Base-by-base conservation (phyloP, 2,888 invertebrate species). In the Dasypolia templi region DNA sequence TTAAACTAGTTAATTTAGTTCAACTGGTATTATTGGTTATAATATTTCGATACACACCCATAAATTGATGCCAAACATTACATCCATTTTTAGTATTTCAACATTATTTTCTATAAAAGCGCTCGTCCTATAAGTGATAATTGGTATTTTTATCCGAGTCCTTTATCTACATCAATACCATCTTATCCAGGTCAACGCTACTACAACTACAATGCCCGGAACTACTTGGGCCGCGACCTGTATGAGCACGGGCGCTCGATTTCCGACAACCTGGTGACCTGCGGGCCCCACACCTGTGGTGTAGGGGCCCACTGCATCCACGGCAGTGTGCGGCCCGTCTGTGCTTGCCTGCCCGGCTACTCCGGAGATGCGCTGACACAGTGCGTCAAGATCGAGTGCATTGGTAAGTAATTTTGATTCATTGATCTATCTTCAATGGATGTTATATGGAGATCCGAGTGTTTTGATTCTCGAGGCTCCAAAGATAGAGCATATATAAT, bases 331-430 rank as follows among this genome's bases (percentile, higher is more conserved):
- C 96, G 98, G 69, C 98, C 98, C 0, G 98, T 98, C 11, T 98
- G 98, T 90, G 98, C 98, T 39, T 98, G 98, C 87, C 96, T 98
- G 82, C 97, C 98, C 17, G 97, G 98, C 1, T 97, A 98, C 92
- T 97, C 97, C 84, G 98, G 98, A 46, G 98, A 98, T 93, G 98
- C 98, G 0, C 94, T 98, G 77, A 95, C 96, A 1, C 97, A 97
- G 85, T 98, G 98, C 91, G 96, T 97, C 87, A 97, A 97, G 83
- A 98, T 97, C 66, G 98, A 98, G 90, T 98, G 98, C 89, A 93
- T 97, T 87, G 97, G 97, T 97, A 88, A 96, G 96, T 94, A 17
- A 65, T 11, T 26, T 63, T 32, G 14, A 9, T 14, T 22, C 1
- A 22, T 46, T 55, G 26, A 4, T 35, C 35, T 35, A 35, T 35